These are phyloP conservation scores for Malurus splendens DNA, from an alignment of 2,797 vertebrate species.

Conservation along the genomic window DNA sequence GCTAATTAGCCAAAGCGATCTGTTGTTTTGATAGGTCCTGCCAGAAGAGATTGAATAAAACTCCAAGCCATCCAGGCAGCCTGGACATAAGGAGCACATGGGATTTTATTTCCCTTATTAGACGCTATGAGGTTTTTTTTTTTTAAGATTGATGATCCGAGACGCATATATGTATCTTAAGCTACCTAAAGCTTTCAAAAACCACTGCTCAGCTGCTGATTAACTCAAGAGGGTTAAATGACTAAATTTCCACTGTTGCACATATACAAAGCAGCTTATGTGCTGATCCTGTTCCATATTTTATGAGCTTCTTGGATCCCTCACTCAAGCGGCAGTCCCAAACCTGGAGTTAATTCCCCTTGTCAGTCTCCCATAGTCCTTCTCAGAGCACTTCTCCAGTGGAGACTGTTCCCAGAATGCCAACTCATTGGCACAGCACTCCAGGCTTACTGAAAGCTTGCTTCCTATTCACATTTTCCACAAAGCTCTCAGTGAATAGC, in stretches of 20 bases:
- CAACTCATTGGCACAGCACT: background rate
- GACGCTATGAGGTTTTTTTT: background rate
- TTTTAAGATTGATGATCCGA: background rate
- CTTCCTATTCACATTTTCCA: constrained; percentile 9
- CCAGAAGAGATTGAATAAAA: background rate
- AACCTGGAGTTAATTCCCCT: constrained; percentile 28
- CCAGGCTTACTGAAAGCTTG: background rate
- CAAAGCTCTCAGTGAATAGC: constrained; percentile 3
- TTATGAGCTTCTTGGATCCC: constrained; percentile 40
- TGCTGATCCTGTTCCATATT: constrained; percentile 54
- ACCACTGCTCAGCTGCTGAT: constrained; percentile 37
- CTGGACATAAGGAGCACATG: constrained; percentile 2
- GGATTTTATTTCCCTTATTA: constrained; percentile 11
- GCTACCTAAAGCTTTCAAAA: constrained; percentile 30
- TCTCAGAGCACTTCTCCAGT: background rate
- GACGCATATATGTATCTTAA: constrained; percentile 15
- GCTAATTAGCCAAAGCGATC: background rate
- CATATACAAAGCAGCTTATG: constrained; percentile 41
- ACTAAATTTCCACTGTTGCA: constrained; percentile 45
- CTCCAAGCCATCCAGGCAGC: background rate
- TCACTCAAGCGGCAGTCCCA: background rate
- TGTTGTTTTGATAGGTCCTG: constrained; percentile 34
- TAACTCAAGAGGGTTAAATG: constrained; percentile 46
- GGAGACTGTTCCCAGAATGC: background rate
- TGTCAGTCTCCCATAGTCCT: constrained; percentile 20